Percentiles rank a stretch among this genome's conserved stretches.
phyloP scores from a whole-genome alignment of 1,140 invertebrate species.

The Lethocerus indicus region DNA sequence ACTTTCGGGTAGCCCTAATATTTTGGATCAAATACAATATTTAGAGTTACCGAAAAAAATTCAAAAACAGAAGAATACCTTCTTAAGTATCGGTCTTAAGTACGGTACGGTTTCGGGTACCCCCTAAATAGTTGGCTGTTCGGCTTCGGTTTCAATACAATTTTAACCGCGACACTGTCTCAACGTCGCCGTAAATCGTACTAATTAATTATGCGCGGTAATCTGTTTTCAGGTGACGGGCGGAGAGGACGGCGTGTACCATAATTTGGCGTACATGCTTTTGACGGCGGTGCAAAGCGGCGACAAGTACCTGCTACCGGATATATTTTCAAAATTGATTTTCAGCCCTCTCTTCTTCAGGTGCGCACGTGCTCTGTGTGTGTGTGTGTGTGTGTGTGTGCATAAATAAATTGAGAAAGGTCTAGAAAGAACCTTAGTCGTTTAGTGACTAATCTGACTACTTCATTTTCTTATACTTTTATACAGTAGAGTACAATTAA shows the following conservation, averaged over 20 bases:
- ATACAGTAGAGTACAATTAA: not conserved
- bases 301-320: conserved; percentile 15
- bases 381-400: no score
- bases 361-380: no score
- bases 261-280: conserved; percentile 14
- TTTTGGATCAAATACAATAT: no score
- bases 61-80: no score
- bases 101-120: no score
- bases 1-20: no score
- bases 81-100: no score
- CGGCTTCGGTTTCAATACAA: no score
- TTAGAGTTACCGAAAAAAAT: no score
- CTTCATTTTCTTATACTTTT: not conserved
- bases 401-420: not conserved
- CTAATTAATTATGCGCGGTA: not conserved
- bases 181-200: no score
- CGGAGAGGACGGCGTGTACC: conserved; percentile 9
- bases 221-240: conserved; percentile 8
- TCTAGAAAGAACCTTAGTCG: not conserved
- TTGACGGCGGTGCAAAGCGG: conserved; percentile 16
- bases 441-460: not conserved
- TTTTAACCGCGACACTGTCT: no score
- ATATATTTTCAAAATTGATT: conserved; percentile 15
- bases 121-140: no score
- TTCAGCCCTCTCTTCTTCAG: conserved; percentile 17